phyloP scores from a whole-genome alignment of 2,113 vertebrate species.

The Scartelaos histophorus region DNA sequence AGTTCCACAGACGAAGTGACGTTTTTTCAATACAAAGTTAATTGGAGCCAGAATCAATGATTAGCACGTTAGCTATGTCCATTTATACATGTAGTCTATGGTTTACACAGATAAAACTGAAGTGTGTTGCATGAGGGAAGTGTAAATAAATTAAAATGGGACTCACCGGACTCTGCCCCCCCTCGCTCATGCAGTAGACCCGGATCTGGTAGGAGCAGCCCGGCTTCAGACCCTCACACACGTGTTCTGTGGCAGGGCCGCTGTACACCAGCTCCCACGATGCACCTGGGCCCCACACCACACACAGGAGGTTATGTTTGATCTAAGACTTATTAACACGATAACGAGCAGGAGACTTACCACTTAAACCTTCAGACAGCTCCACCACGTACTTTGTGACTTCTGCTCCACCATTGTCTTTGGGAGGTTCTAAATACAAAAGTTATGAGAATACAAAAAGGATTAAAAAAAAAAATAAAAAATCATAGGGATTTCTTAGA shows the following conservation, averaged over 20 bases:
- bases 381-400: slow-evolving; percentile 90
- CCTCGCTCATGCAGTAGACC: slow-evolving; percentile 90
- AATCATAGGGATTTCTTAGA: too few species aligned
- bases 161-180: slow-evolving; percentile 93
- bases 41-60: too few species aligned
- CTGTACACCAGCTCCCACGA: slow-evolving; percentile 90
- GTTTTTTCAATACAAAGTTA: too few species aligned
- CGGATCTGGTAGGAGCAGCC: slow-evolving; percentile 87
- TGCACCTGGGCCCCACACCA: slow-evolving; percentile 72
- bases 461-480: not conserved
- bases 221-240: slow-evolving; percentile 89
- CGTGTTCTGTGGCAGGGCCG: slow-evolving; percentile 84
- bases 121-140: not conserved
- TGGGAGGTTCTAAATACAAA: slow-evolving; percentile 84
- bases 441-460: not conserved
- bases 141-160: slow-evolving; percentile 28
- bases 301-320: too few species aligned
- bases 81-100: too few species aligned
- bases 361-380: slow-evolving; percentile 85
- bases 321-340: too few species aligned
- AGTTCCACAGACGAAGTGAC: too few species aligned
- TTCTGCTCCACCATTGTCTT: slow-evolving; percentile 89
- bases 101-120: not conserved
- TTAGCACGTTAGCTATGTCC: too few species aligned
- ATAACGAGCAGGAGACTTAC: slow-evolving; percentile 66